phyloP scores from a whole-genome alignment of 2,888 invertebrate species.

The Tridacna gigas region DNA sequence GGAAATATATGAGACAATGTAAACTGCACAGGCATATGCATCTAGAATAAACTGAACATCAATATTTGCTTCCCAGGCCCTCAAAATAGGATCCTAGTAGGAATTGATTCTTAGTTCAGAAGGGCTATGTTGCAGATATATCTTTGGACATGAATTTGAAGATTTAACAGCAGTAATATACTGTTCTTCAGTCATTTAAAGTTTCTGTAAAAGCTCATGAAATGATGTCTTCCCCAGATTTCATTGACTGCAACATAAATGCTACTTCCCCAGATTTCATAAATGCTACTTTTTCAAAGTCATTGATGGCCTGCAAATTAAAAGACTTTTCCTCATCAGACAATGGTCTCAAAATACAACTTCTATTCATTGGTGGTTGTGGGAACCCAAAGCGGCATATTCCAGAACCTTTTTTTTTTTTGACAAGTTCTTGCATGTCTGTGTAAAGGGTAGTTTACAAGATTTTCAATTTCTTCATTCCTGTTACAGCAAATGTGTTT shows the following conservation, averaged over 20 bases:
- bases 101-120: constrained; percentile 56
- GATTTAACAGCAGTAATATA: background rate
- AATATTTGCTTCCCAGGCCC: too few species aligned
- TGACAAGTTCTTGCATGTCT: too few species aligned
- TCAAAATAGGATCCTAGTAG: constrained; percentile 54
- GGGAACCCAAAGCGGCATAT: too few species aligned
- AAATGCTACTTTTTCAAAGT: constrained; percentile 29
- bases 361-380: too few species aligned
- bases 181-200: background rate
- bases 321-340: background rate
- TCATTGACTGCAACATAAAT: background rate
- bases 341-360: background rate
- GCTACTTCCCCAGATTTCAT: too few species aligned
- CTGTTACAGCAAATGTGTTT: too few species aligned
- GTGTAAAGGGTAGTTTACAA: too few species aligned
- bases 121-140: constrained; percentile 47
- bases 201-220: background rate
- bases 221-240: background rate
- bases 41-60: constrained; percentile 39
- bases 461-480: too few species aligned
- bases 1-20: too few species aligned
- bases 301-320: background rate
- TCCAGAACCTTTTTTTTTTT: too few species aligned
- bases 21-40: too few species aligned
- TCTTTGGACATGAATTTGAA: background rate